A percentile compares a stretch with the other conserved stretches of the same genome.
phyloP scores from a whole-genome alignment of 35 echinoderm and acorn worm genomes.

The Apostichopus japonicus region DNA sequence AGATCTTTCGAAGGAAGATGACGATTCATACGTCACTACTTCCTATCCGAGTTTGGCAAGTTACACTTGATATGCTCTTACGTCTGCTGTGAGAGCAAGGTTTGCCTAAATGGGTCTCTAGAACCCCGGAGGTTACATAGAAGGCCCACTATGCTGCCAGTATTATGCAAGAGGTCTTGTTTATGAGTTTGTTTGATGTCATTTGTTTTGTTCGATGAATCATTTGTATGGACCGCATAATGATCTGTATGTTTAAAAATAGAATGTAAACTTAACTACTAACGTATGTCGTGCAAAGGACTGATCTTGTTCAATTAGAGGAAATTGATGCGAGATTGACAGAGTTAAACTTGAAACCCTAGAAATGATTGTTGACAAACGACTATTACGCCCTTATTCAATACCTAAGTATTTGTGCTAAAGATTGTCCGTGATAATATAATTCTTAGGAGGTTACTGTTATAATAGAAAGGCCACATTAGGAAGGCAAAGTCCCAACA shows the following conservation, averaged over 20 bases:
- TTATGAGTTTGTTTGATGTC: neutral
- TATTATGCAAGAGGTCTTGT: neutral
- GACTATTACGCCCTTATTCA: too few species aligned
- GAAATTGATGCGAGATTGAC: too few species aligned
- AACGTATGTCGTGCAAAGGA: neutral
- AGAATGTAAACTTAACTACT: neutral
- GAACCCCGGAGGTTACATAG: neutral
- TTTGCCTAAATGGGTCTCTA: conserved; percentile 29
- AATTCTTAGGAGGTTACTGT: too few species aligned
- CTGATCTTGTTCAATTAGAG: neutral
- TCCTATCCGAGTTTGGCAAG: conserved; percentile 12
- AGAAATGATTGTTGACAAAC: too few species aligned
- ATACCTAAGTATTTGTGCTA: too few species aligned
- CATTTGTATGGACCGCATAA: neutral
- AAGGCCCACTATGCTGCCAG: neutral
- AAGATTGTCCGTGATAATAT: too few species aligned
- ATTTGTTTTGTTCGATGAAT: neutral
- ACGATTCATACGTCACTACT: neutral
- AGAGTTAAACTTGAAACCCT: too few species aligned
- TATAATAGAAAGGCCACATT: too few species aligned
- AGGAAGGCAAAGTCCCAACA: too few species aligned
- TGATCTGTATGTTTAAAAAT: neutral
- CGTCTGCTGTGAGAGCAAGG: neutral
- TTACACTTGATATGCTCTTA: conserved; percentile 18
- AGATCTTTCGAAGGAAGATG: conserved; percentile 3